phyloP scores from a whole-genome alignment of 2,113 vertebrate genomes.

The Scolopax mira region DNA sequence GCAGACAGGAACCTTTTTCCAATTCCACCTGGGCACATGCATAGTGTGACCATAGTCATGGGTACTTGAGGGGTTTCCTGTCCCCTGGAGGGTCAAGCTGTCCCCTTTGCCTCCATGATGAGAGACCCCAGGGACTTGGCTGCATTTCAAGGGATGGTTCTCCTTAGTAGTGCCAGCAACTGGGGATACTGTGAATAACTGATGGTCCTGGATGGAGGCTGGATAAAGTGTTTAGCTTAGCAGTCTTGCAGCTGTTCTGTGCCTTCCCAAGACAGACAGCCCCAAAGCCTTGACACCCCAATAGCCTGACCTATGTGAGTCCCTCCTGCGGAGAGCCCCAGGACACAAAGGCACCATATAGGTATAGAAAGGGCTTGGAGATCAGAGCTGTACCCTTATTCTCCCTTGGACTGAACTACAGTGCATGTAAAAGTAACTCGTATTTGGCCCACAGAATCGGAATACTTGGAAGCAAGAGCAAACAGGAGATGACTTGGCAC shows the following conservation, averaged over 20 bases:
- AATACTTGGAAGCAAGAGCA: not conserved
- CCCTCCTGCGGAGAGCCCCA: not conserved
- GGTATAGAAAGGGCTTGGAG: not conserved
- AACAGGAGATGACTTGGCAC: not conserved
- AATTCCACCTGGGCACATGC: not conserved
- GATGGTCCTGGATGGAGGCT: not conserved
- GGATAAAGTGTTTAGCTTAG: not conserved
- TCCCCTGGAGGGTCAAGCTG: rapidly evolving
- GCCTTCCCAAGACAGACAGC: not conserved
- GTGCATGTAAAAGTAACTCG: not conserved
- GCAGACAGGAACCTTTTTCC: not conserved
- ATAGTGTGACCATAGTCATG: not conserved
- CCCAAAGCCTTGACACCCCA: not conserved
- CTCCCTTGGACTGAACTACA: not conserved
- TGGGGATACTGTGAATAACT: not conserved
- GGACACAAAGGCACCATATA: not conserved
- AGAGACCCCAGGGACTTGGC: not conserved
- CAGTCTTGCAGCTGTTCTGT: not conserved
- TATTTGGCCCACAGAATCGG: not conserved
- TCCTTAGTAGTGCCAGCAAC: not conserved
- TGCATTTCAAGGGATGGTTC: not conserved
- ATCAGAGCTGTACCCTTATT: not conserved
- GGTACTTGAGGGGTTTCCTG: not conserved
- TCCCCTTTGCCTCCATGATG: not conserved
- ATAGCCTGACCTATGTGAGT: not conserved